These are phyloP conservation scores for Sardinella longiceps DNA, from an alignment of 2,797 vertebrate species.

Conservation along the genomic window DNA sequence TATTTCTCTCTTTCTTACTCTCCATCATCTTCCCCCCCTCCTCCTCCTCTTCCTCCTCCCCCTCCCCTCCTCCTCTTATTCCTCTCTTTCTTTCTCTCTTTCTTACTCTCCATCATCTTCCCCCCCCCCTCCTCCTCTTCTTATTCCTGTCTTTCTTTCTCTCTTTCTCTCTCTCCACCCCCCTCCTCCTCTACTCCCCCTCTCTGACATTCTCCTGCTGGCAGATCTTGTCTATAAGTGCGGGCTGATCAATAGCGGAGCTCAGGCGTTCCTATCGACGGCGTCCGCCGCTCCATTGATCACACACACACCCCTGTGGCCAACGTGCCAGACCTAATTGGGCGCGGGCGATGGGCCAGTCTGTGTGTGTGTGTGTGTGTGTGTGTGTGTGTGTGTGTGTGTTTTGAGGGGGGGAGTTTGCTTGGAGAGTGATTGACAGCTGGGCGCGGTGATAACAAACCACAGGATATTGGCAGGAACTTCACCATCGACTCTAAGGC, in stretches of 20 bases:
- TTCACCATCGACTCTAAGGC: constrained; percentile 27
- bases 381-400: neutral
- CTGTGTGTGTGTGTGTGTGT: too few species aligned
- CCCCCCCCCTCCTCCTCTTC: constrained; percentile 81
- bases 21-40: constrained; percentile 55
- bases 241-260: constrained; percentile 86
- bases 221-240: constrained; percentile 82
- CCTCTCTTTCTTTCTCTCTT: too few species aligned
- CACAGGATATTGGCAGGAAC: constrained; percentile 19
- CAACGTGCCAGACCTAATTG: constrained; percentile 91
- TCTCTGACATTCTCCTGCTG: constrained; percentile 91
- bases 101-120: constrained; percentile 60
- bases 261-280: constrained; percentile 85
- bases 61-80: constrained; percentile 72
- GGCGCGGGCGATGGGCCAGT: constrained; percentile 71
- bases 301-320: constrained; percentile 81
- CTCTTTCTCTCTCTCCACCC: constrained; percentile 83
- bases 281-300: constrained; percentile 88
- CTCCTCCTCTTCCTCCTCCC: constrained; percentile 86
- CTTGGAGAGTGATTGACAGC: constrained; percentile 72
- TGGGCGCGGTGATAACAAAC: constrained; percentile 71
- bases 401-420: neutral
- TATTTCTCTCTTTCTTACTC: too few species aligned
- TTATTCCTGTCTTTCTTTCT: constrained; percentile 48
- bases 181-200: constrained; percentile 55